phyloP scores from a whole-genome alignment of 2,113 vertebrate species.

The Hippotragus niger region DNA sequence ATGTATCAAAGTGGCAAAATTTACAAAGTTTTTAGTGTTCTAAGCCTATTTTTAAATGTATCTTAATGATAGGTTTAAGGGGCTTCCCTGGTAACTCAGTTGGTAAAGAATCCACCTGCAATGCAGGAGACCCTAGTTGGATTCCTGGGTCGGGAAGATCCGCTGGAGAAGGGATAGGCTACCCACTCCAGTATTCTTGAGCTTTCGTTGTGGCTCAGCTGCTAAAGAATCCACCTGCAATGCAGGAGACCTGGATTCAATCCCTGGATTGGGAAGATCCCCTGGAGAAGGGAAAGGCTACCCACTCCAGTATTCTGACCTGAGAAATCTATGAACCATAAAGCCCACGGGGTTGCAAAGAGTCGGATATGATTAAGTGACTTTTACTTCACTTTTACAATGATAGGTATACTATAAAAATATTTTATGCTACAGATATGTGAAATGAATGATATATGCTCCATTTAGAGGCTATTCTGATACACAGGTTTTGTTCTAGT shows the following conservation, averaged over 20 bases:
- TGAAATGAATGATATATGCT: background rate
- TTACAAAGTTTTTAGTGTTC: background rate
- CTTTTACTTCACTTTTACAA: background rate
- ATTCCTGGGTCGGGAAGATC: too few relatives aligned
- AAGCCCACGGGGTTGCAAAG: background rate
- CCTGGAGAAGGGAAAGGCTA: background rate
- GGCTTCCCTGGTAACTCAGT: background rate
- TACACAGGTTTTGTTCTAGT: background rate
- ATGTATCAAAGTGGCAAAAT: background rate
- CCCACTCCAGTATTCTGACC: background rate
- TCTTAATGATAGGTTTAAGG: background rate
- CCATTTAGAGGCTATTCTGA: background rate
- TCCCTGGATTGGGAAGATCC: background rate
- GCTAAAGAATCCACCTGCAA: background rate
- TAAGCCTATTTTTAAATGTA: background rate
- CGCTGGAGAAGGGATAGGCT: too few relatives aligned
- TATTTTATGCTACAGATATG: background rate
- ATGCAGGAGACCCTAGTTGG: too few relatives aligned
- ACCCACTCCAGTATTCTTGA: too few relatives aligned
- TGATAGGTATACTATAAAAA: background rate
- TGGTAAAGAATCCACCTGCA: background rate
- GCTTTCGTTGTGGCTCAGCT: too few relatives aligned
- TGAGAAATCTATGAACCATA: background rate
- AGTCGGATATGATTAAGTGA: rapidly evolving
- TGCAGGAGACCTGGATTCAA: background rate